Percentiles rank a stretch among this genome's conserved stretches.
Conservation (phyloP, 2,888 invertebrate genomes). For the Hyposoter didymator region DNA sequence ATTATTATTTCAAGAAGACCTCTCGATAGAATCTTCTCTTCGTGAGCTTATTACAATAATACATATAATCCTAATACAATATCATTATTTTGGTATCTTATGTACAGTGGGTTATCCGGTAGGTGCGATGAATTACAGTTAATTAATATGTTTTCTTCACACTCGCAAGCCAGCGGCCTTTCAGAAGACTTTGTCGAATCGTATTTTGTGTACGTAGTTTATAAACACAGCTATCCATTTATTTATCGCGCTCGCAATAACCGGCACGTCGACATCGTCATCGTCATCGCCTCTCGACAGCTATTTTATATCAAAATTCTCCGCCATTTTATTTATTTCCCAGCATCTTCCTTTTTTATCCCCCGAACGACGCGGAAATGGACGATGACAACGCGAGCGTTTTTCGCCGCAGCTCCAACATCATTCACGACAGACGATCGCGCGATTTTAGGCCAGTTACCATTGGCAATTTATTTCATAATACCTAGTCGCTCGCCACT, state of each 20-base stretch:
- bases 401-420: slow-evolving; percentile 20
- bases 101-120: slow-evolving; percentile 74
- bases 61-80: slow-evolving; percentile 78
- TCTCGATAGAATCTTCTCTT: slow-evolving; percentile 65
- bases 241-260: slow-evolving; percentile 45
- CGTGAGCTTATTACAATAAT: slow-evolving; percentile 76
- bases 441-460: slow-evolving; percentile 60
- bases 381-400: slow-evolving; percentile 18
- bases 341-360: slow-evolving; percentile 32
- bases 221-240: slow-evolving; percentile 67
- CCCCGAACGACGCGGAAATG: too few relatives aligned
- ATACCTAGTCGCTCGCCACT: slow-evolving; percentile 75
- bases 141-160: slow-evolving; percentile 68
- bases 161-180: slow-evolving; percentile 77
- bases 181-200: slow-evolving; percentile 77
- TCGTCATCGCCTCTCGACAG: background rate
- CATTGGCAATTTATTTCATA: slow-evolving; percentile 65
- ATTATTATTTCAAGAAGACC: slow-evolving; percentile 54
- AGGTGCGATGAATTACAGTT: slow-evolving; percentile 67
- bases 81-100: slow-evolving; percentile 79
- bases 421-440: background rate
- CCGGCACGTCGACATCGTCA: slow-evolving; percentile 36
- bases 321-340: background rate
- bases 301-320: background rate
- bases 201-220: slow-evolving; percentile 70